These are phyloP conservation scores for Drosophila mimica DNA, from an alignment of 2,888 invertebrate genomes.

Conservation along the genomic window DNA sequence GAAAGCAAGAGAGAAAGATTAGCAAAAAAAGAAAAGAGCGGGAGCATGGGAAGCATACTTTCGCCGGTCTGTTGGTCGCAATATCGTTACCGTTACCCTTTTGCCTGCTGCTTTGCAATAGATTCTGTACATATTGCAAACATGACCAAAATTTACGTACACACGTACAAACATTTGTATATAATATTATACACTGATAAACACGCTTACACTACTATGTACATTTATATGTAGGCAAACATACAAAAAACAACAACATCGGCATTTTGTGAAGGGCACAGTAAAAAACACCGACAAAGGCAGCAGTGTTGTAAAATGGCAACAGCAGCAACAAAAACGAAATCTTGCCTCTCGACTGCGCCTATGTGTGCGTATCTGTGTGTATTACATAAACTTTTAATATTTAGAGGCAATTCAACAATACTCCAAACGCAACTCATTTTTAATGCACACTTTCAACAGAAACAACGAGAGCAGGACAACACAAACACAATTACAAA, in stretches of 20 bases:
- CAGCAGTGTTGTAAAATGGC: slow-evolving; percentile 55
- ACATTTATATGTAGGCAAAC: slow-evolving; percentile 43
- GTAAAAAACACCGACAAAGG: slow-evolving; percentile 34
- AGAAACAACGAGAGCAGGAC: slow-evolving; percentile 26
- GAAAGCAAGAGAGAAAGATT: slow-evolving; percentile 2
- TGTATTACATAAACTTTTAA: slow-evolving; percentile 44
- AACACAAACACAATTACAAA: slow-evolving; percentile 3
- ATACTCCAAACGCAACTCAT: slow-evolving; percentile 57
- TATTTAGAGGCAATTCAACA: slow-evolving; percentile 54
- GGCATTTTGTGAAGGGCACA: slow-evolving; percentile 54
- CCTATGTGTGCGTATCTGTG: slow-evolving; percentile 8
- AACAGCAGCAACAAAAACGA: slow-evolving; percentile 39
- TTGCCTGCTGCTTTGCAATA: slow-evolving; percentile 37
- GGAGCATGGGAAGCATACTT: slow-evolving; percentile 46
- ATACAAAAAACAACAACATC: slow-evolving; percentile 16
- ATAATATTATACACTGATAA: slow-evolving; percentile 13
- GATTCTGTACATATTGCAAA: slow-evolving; percentile 51
- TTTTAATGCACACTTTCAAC: slow-evolving; percentile 65
- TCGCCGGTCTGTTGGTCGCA: slow-evolving; percentile 45
- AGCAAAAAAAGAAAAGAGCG: slow-evolving; percentile 12
- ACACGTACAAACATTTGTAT: slow-evolving; percentile 22
- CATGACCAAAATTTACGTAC: slow-evolving; percentile 48
- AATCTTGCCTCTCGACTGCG: slow-evolving; percentile 34
- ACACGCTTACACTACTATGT: slow-evolving; percentile 1
- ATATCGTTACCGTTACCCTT: slow-evolving; percentile 48